Conservation (phyloP, 2,888 invertebrate species). For the Therioaphis trifolii region DNA sequence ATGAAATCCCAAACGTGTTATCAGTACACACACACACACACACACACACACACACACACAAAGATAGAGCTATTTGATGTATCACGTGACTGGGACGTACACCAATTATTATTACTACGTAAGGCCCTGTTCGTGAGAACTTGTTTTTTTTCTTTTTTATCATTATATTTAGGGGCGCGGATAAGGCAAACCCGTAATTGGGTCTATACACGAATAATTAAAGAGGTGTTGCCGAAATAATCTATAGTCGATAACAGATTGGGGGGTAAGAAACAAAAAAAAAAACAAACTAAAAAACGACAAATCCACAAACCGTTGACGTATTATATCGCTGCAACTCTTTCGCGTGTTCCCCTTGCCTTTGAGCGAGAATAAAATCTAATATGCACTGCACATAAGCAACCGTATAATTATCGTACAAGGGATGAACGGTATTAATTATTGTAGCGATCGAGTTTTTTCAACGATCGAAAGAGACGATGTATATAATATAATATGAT, state of each 20-base stretch:
- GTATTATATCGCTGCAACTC: no score
- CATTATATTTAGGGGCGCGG: neutral
- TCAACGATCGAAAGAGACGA: no score
- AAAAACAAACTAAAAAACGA: no score
- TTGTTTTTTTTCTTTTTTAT: constrained; percentile 8
- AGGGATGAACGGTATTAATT: no score
- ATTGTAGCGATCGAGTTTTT: no score
- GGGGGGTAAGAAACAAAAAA: neutral
- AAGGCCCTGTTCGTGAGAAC: constrained; percentile 38
- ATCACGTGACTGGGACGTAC: constrained; percentile 40
- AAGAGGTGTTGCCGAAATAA: constrained; percentile 4
- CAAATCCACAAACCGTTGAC: no score
- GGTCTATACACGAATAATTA: neutral
- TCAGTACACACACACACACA: neutral
- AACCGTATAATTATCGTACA: no score
- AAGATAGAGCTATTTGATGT: neutral
- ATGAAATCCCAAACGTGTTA: constrained; percentile 24
- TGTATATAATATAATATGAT: no score
- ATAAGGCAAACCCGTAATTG: constrained; percentile 12
- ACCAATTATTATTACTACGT: constrained; percentile 5
- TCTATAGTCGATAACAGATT: neutral
- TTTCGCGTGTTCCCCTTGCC: no score
- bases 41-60: neutral
- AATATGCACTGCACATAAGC: no score
- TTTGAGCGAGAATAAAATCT: no score